phyloP scores from a whole-genome alignment of 2,888 invertebrate species.

The Meta bourneti region DNA sequence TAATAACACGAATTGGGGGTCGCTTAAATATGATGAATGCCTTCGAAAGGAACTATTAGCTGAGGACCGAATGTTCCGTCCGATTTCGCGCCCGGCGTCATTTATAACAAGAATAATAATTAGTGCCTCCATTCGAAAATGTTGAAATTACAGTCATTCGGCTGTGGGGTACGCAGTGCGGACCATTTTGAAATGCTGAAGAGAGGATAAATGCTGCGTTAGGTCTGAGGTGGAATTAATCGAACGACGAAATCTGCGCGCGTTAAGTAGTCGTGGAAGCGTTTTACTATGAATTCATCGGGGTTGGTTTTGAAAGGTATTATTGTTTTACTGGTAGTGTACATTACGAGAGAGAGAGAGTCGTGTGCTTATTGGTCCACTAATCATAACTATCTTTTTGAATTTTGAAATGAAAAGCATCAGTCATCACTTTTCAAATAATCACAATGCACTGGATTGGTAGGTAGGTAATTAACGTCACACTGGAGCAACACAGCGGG shows the following conservation, averaged over 20 bases:
- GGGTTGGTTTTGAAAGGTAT: not conserved
- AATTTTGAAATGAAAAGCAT: not conserved
- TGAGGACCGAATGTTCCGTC: constrained; percentile 31
- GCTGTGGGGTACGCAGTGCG: not conserved
- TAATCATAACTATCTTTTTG: not conserved
- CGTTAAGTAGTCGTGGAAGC: not conserved
- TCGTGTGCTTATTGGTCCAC: not conserved
- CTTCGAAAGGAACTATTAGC: constrained; percentile 59
- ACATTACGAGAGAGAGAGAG: not conserved
- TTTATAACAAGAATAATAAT: constrained; percentile 67
- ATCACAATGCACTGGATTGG: too few relatives aligned
- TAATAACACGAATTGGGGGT: constrained; percentile 49
- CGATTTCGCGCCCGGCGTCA: constrained; percentile 42
- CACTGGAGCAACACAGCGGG: too few relatives aligned
- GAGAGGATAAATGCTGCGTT: constrained; percentile 12
- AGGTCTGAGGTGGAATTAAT: constrained; percentile 15
- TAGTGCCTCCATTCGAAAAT: constrained; percentile 38
- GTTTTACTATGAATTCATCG: not conserved
- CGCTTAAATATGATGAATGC: constrained; percentile 65
- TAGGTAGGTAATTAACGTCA: too few relatives aligned
- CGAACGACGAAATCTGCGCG: constrained; percentile 1
- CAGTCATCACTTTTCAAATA: too few relatives aligned
- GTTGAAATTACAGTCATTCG: constrained; percentile 53
- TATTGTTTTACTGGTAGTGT: not conserved
- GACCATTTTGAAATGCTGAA: not conserved